Percentiles rank a stretch among this genome's conserved stretches.
Conservation (phyloP, 1,140 invertebrate species). For the Drosophila insularis region DNA sequence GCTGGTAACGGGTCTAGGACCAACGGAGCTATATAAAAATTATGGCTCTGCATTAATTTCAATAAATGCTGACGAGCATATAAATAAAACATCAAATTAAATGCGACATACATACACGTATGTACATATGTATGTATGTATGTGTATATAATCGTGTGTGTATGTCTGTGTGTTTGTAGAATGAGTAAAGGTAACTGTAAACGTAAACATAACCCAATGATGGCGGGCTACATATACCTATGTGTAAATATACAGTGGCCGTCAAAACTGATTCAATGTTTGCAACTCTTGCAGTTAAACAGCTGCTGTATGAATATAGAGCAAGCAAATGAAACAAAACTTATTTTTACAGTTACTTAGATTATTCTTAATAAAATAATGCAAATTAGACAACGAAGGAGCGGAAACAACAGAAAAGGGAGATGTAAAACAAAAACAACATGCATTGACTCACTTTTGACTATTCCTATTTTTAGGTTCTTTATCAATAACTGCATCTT, state of each 20-base stretch:
- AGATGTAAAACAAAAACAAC: too few species aligned
- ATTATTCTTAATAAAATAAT: too few species aligned
- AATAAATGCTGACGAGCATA: conserved; percentile 34
- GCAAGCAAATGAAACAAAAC: too few species aligned
- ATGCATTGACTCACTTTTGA: too few species aligned
- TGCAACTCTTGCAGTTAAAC: too few species aligned
- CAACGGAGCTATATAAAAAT: conserved; percentile 21
- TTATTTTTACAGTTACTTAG: too few species aligned
- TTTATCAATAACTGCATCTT: too few species aligned
- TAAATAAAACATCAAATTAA: conserved; percentile 32
- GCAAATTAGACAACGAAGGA: too few species aligned
- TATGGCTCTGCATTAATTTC: conserved; percentile 30
- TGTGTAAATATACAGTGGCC: neutral
- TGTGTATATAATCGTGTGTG: neutral
- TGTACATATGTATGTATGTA: neutral
- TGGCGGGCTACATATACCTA: neutral
- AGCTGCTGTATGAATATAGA: too few species aligned
- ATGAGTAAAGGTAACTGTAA: conserved; percentile 1
- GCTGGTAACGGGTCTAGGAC: conserved; percentile 7
- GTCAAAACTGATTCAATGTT: too few species aligned
- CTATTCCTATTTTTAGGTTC: too few species aligned
- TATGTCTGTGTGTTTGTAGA: neutral
- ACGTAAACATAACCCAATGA: conserved; percentile 11
- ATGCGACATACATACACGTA: conserved; percentile 16
- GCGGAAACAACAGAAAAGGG: too few species aligned